These are phyloP conservation scores for Pseudorhombus dupliciocellatus DNA, from an alignment of 2,113 vertebrate genomes.

Conservation along the genomic window DNA sequence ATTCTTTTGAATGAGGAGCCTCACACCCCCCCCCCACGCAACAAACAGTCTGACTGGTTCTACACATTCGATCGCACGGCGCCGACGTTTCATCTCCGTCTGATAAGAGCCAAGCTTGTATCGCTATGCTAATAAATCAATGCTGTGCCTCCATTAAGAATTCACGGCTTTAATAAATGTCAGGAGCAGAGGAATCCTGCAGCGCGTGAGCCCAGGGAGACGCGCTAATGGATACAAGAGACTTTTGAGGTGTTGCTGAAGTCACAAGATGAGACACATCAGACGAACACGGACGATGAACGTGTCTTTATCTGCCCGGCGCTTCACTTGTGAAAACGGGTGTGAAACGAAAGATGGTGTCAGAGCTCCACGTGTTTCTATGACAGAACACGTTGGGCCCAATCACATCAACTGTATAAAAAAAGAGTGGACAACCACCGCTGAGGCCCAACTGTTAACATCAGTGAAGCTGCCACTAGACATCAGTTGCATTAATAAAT, in stretches of 20 bases:
- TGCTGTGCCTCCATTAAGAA: slow-evolving; percentile 23
- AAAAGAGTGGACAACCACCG: too few species aligned
- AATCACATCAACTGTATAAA: too few species aligned
- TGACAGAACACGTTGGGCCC: too few species aligned
- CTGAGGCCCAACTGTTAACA: too few species aligned
- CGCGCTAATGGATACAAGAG: slow-evolving; percentile 8
- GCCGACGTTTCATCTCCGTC: not conserved
- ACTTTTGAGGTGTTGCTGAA: not conserved
- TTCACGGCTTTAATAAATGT: not conserved
- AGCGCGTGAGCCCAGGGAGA: slow-evolving; percentile 17
- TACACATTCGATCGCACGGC: too few species aligned
- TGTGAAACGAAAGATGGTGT: too few species aligned
- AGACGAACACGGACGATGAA: not conserved
- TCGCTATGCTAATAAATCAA: slow-evolving; percentile 13
- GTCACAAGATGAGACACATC: not conserved
- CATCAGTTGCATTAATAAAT: too few species aligned
- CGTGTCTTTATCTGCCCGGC: not conserved
- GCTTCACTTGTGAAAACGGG: not conserved
- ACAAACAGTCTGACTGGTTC: too few species aligned
- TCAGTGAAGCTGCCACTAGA: too few species aligned
- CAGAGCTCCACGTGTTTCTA: not conserved
- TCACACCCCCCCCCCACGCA: too few species aligned
- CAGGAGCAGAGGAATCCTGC: not conserved
- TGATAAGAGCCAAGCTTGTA: not conserved
- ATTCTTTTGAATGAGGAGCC: too few species aligned